Evolutionary conservation across 2,113 vertebrate genomes (phyloP).

Genomic region (Sander vitreus): DNA sequence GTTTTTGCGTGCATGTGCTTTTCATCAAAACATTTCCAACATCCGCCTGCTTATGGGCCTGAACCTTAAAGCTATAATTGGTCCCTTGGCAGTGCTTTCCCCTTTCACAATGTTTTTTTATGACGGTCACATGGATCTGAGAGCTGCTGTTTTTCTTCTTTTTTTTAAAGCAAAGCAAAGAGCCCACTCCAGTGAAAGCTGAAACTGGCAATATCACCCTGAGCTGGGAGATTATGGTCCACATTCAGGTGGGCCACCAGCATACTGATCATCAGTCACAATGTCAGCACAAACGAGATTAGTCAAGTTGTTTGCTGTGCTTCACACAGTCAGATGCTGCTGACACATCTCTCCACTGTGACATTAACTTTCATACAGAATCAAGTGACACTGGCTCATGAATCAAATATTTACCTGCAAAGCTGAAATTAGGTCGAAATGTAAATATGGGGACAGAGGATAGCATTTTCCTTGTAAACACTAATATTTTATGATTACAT

Average conservation of each 20-base stretch:
- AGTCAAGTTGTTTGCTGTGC: slow-evolving; percentile 72
- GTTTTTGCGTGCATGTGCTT: slow-evolving; percentile 30
- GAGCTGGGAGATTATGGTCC: slow-evolving; percentile 72
- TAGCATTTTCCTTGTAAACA: slow-evolving; percentile 46
- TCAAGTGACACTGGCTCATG: slow-evolving; percentile 50
- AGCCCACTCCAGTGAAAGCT: slow-evolving; percentile 57
- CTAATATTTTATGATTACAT: slow-evolving; percentile 55
- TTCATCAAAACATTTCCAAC: slow-evolving; percentile 52
- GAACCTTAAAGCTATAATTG: slow-evolving; percentile 48
- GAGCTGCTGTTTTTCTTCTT: slow-evolving; percentile 27
- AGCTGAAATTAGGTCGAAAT: slow-evolving; percentile 46
- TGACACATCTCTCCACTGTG: slow-evolving; percentile 63
- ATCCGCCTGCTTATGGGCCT: slow-evolving; percentile 33
- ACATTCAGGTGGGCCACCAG: slow-evolving; percentile 70
- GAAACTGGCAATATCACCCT: slow-evolving; percentile 63
- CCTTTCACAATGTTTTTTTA: slow-evolving; percentile 39
- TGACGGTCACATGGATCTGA: slow-evolving; percentile 55
- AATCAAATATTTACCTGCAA: slow-evolving; percentile 66
- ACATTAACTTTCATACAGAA: slow-evolving; percentile 68
- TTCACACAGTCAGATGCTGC: slow-evolving; percentile 67
- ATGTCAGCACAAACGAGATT: slow-evolving; percentile 75
- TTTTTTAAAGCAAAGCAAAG: slow-evolving; percentile 41
- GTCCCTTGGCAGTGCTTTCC: slow-evolving; percentile 42
- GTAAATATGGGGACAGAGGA: slow-evolving; percentile 38
- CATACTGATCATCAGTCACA: slow-evolving; percentile 74